Evolutionary conservation across 2,797 vertebrate genomes (phyloP).

Genomic region (Acipenser transmontanus): DNA sequence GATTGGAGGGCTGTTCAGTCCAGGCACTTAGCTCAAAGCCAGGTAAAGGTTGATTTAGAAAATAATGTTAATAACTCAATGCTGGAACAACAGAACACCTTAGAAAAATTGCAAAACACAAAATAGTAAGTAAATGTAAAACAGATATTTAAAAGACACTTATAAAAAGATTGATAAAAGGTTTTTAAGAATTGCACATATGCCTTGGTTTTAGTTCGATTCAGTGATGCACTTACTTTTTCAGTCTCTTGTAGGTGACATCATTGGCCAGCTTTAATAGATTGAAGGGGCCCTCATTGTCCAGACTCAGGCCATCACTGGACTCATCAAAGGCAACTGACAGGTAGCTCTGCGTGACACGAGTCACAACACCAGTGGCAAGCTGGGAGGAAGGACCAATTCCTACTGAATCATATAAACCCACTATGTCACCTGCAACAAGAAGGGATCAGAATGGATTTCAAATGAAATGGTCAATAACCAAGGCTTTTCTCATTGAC

Average conservation of each 20-base stretch:
- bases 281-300: conserved; percentile 62
- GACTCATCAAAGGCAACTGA: conserved; percentile 81
- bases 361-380: conserved; percentile 76
- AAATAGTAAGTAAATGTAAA: no score
- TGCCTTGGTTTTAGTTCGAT: neutral
- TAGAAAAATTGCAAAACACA: no score
- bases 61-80: no score
- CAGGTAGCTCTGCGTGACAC: conserved; percentile 56
- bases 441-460: neutral
- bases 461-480: neutral
- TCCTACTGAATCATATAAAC: conserved; percentile 65
- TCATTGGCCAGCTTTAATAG: conserved; percentile 88
- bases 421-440: conserved; percentile 82
- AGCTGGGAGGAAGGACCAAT: conserved; percentile 55
- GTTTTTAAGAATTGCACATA: neutral
- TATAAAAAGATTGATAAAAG: no score
- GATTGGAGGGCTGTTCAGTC: no score
- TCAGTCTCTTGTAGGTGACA: conserved; percentile 85
- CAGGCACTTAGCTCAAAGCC: no score
- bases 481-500: neutral
- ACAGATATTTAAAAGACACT: no score
- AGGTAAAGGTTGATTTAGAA: no score
- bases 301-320: conserved; percentile 58
- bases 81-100: no score
- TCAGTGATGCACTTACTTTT: conserved; percentile 58